Percentiles rank a stretch among this genome's conserved stretches.
These are phyloP conservation scores for Machimus rusticus DNA, from an alignment of 2,888 invertebrate species.

Conservation along the genomic window DNA sequence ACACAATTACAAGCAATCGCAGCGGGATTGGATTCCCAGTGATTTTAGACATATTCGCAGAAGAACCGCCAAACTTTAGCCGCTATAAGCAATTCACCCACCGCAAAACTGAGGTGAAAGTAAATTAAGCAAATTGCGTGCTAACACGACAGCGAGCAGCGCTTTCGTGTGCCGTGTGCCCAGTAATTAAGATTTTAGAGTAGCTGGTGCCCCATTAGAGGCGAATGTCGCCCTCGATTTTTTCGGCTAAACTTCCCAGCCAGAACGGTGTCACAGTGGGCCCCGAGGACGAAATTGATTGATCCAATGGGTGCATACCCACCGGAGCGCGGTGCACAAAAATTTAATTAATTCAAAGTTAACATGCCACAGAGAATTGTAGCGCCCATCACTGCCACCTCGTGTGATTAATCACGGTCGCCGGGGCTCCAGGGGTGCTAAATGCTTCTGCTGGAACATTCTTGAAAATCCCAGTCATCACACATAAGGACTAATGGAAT, in stretches of 20 bases:
- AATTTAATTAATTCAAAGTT: conserved; percentile 36
- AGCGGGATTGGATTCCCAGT: conserved; percentile 1
- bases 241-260: not conserved
- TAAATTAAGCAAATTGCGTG: conserved; percentile 32
- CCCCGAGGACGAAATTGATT: conserved; percentile 22
- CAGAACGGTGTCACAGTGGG: not conserved
- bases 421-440: conserved; percentile 18
- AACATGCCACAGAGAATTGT: conserved; percentile 10
- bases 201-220: not conserved
- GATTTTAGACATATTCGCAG: conserved; percentile 20
- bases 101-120: conserved; percentile 2
- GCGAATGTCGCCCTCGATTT: not conserved
- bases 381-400: conserved; percentile 22
- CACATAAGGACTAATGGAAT: conserved; percentile 41
- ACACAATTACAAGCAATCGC: not conserved
- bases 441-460: conserved; percentile 29
- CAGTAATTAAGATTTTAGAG: conserved; percentile 33
- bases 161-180: conserved; percentile 29
- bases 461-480: conserved; percentile 40
- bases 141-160: not conserved
- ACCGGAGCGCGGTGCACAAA: conserved; percentile 11
- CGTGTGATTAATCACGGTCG: conserved; percentile 35
- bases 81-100: not conserved
- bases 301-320: conserved; percentile 9
- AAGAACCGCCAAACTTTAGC: not conserved